Conservation (phyloP, 1,140 invertebrate species). For the Zophobas atratus region DNA sequence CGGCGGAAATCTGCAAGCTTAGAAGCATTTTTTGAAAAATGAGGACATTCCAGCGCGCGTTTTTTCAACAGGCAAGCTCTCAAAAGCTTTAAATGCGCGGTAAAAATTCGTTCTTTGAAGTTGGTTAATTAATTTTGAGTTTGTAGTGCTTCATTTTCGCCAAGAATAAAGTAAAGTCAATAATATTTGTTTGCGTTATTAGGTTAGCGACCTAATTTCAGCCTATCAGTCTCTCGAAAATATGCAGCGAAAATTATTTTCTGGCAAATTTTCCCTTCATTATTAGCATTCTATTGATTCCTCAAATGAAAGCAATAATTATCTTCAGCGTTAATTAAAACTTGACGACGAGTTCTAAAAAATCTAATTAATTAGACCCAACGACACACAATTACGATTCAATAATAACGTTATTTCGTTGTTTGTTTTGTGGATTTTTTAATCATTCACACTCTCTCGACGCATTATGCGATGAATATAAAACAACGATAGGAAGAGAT, state of each 20-base stretch:
- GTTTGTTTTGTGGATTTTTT: conserved; percentile 3
- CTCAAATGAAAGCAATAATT: conserved; percentile 28
- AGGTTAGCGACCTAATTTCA: conserved; percentile 12
- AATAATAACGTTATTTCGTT: background rate
- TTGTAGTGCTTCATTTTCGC: background rate
- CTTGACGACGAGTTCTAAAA: conserved; percentile 12
- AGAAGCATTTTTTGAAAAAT: too few species aligned
- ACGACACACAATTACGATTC: conserved; percentile 16
- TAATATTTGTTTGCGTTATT: conserved; percentile 5
- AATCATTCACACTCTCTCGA: background rate
- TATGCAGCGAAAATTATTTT: conserved; percentile 18
- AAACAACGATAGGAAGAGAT: conserved; percentile 24
- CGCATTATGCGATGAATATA: conserved; percentile 3
- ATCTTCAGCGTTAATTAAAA: conserved; percentile 36
- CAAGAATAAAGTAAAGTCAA: background rate
- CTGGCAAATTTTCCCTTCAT: conserved; percentile 35
- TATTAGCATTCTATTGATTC: conserved; percentile 37
- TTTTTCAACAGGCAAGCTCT: too few species aligned
- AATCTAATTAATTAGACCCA: conserved; percentile 25
- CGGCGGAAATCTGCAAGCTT: too few species aligned
- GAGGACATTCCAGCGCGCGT: too few species aligned
- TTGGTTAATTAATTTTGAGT: background rate
- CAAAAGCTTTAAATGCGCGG: too few species aligned
- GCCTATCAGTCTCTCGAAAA: conserved; percentile 18
- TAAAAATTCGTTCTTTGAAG: background rate